Base-by-base conservation (phyloP, 2,797 vertebrate species). In the Todus mexicanus region DNA sequence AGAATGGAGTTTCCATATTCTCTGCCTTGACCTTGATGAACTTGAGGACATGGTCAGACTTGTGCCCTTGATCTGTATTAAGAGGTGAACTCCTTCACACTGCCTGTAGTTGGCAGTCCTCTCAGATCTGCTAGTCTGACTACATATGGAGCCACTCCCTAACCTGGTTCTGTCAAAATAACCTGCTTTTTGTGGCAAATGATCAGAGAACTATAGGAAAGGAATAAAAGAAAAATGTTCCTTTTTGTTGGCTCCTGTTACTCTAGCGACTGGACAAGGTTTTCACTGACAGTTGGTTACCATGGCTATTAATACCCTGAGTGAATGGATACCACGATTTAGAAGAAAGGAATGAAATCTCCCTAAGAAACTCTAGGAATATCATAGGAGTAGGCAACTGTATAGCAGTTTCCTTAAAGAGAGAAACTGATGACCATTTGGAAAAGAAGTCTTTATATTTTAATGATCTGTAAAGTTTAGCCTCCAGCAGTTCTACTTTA, bases 401-500 rank as follows among this genome's bases (percentile, higher is more conserved):
- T 45, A 75, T 10, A 77, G 56, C 47, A 63, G 45, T 63, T 88
- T 86, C 71, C 87, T 95, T 85, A 91, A 65, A 81, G 35, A 75
- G 8, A 89, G 29, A 65, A 91, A 70, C 33, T 66, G 66, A 91
- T 85, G 90, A 86, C 53, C 53, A 40, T 84, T 87, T 92, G 83
- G 81, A 84, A 90, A 33, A 90, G 75, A 87, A 51, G 45, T 45
- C 60, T 90, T 71, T 82, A 13, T 51, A 77, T 90, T 89, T 85
- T 91, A 92, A 93, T 48, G 76, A 95, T 48, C 82, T 93, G 92
- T 65, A 87, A 86, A 90, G 82, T 69, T 87, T 76, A 77, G 84
- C 87, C 72, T 88, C 71, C 63, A 71, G 86, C 81, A 66, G 38
- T 80, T 71, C 69, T 76, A 38, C 83, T 96, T 90, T 66, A 31